phyloP scores from a whole-genome alignment of 2,113 vertebrate species.

The Ivindomyrus marchei region DNA sequence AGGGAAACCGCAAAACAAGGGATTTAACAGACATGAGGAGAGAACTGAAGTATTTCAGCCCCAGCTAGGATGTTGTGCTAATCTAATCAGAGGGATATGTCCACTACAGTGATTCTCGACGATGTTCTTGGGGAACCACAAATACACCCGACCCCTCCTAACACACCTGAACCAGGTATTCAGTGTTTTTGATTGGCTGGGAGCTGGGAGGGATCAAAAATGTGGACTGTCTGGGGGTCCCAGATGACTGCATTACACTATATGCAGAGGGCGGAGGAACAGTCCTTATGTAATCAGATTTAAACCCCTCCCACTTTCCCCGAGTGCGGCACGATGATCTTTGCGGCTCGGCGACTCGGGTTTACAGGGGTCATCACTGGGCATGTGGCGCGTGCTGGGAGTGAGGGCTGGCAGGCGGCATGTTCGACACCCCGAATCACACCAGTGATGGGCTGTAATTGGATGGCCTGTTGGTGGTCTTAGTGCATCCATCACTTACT shows the following conservation, averaged over 20 bases:
- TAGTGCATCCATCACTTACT: constrained; percentile 19
- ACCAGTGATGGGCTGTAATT: constrained; percentile 40
- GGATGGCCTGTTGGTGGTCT: constrained; percentile 40
- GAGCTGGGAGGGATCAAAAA: neutral
- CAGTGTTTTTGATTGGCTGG: neutral
- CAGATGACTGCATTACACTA: neutral
- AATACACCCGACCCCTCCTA: neutral
- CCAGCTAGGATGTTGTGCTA: neutral
- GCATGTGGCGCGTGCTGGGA: neutral
- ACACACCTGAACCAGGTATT: neutral
- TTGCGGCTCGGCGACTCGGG: neutral
- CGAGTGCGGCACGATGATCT: neutral
- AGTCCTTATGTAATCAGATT: neutral
- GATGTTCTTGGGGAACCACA: neutral
- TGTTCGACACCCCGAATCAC: constrained; percentile 19
- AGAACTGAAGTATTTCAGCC: neutral
- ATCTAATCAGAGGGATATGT: neutral
- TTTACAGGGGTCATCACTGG: neutral
- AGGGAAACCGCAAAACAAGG: neutral
- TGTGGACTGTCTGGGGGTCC: neutral
- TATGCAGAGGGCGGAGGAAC: neutral
- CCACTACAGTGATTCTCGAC: neutral
- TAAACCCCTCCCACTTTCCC: neutral
- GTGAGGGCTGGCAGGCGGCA: constrained; percentile 32
- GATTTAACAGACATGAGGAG: neutral